Evolutionary conservation across 2,888 invertebrate species (phyloP).

Genomic region (Lordiphosa andalusiaca): DNA sequence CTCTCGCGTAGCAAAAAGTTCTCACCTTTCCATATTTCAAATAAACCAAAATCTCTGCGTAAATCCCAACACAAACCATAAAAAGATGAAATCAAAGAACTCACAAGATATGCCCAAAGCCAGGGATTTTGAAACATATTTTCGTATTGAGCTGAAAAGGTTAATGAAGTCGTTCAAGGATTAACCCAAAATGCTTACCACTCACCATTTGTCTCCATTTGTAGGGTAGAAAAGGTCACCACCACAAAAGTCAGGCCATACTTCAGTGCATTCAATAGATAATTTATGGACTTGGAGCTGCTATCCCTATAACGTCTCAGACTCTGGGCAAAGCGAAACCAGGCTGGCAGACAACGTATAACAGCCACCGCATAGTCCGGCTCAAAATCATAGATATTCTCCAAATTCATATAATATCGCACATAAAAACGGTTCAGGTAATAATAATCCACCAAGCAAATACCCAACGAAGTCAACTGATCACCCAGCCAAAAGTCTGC

Average conservation of each 20-base stretch:
- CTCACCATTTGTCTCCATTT: constrained; percentile 68
- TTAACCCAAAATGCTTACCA: constrained; percentile 76
- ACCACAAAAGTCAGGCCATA: constrained; percentile 96
- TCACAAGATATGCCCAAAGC: constrained; percentile 91
- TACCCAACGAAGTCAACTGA: constrained; percentile 94
- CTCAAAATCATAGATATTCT: constrained; percentile 79
- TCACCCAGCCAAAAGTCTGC: constrained; percentile 98
- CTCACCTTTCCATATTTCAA: constrained; percentile 92
- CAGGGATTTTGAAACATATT: constrained; percentile 87
- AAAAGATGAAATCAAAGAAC: constrained; percentile 89
- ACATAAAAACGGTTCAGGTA: constrained; percentile 94
- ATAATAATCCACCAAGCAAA: constrained; percentile 93
- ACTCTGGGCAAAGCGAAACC: constrained; percentile 98
- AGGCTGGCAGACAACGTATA: constrained; percentile 94
- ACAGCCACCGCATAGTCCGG: constrained; percentile 87
- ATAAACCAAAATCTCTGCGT: constrained; percentile 97
- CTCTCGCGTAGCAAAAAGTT: constrained; percentile 94
- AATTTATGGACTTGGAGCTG: constrained; percentile 89
- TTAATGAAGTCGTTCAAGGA: background rate
- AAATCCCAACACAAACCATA: constrained; percentile 98
- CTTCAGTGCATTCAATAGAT: constrained; percentile 97
- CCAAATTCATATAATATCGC: constrained; percentile 19
- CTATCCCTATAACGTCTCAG: constrained; percentile 95
- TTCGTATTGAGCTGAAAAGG: constrained; percentile 81
- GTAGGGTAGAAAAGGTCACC: constrained; percentile 87